Base-by-base conservation (phyloP, 2,797 vertebrate genomes). In the Pangasius larnaudii region DNA sequence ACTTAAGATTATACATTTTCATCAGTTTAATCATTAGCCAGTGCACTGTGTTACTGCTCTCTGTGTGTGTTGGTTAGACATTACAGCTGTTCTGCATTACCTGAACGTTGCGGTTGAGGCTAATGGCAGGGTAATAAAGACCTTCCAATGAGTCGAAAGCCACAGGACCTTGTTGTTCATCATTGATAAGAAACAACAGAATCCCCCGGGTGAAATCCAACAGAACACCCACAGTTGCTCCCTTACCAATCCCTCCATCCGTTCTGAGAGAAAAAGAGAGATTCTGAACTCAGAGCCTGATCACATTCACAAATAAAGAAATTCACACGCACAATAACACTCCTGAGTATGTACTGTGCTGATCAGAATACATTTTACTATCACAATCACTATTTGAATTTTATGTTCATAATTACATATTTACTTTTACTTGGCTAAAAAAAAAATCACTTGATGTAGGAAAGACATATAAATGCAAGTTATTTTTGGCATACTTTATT, bases 31-130 rank as follows among this genome's bases (percentile, higher is more conserved):
- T 67, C 9, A 67, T 14, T 22, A 84, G 6, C 14, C 27, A 33
- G 46, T 78, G 30, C 4, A 80, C 16, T 11, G 24, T 65, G 8
- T 56, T 86, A 42, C 30, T 53, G 27, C 4, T 46, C 22, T 65
- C 13, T 51, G 18, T 51, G 30, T 81, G 63, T 71, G n/a, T 46
- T 83, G 36, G n/a, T 39, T 72, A 33, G 24, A 30, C 5, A 49
- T 72, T 61, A n/a, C n/a, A 14, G 67, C 18, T 59, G 22, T 39
- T n/a, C 10, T 16, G 19, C 18, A 46, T 63, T 95, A 99, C 99
- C 98, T 99, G 99, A 91, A 99, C 99, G 0, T 99, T 99, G 90
- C 99, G 96, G 94, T 99, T 99, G 94, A 99, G 97, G 94, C 99
- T 99, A 94, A 99, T 97, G 0, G 99, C 98, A 0, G 99, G 99